Percentiles rank a stretch among this genome's conserved stretches.
These are phyloP conservation scores for Myopa tessellatipennis DNA, from an alignment of 2,888 invertebrate species.

Conservation along the genomic window DNA sequence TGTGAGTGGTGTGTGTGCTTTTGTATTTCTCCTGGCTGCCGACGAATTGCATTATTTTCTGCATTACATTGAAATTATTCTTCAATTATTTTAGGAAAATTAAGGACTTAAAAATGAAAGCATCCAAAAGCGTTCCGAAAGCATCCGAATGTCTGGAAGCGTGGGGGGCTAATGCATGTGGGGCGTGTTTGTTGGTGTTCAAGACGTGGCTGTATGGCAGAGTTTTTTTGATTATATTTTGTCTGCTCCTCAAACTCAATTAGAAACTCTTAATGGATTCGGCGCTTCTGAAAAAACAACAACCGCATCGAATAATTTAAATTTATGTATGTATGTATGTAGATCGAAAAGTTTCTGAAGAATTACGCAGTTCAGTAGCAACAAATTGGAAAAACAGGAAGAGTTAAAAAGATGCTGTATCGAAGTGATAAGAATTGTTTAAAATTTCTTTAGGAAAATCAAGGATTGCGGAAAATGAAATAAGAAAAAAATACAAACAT, in stretches of 20 bases:
- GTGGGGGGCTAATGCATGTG: neutral
- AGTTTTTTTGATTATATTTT: conserved; percentile 65
- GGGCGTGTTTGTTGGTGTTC: conserved; percentile 31
- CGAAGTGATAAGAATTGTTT: neutral
- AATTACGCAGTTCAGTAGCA: conserved; percentile 11
- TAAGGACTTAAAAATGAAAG: neutral
- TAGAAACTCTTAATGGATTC: neutral
- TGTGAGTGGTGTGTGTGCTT: too few species aligned
- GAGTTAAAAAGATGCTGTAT: too few species aligned
- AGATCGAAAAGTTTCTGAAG: too few species aligned
- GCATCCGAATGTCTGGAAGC: too few species aligned
- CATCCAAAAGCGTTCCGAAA: too few species aligned
- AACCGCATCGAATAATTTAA: too few species aligned
- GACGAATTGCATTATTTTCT: too few species aligned
- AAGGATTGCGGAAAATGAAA: conserved; percentile 10
- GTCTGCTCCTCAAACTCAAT: conserved; percentile 34
- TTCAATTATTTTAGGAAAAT: neutral
- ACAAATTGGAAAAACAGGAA: conserved; percentile 4
- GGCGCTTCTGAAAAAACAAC: too few species aligned
- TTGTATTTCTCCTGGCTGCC: too few species aligned
- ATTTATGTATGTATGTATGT: too few species aligned
- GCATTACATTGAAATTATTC: neutral
- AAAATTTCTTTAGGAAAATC: neutral
- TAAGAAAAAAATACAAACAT: conserved; percentile 23
- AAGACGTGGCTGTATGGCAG: conserved; percentile 50